phyloP scores from a whole-genome alignment of 1,140 invertebrate genomes.

The Archegozetes longisetosus region DNA sequence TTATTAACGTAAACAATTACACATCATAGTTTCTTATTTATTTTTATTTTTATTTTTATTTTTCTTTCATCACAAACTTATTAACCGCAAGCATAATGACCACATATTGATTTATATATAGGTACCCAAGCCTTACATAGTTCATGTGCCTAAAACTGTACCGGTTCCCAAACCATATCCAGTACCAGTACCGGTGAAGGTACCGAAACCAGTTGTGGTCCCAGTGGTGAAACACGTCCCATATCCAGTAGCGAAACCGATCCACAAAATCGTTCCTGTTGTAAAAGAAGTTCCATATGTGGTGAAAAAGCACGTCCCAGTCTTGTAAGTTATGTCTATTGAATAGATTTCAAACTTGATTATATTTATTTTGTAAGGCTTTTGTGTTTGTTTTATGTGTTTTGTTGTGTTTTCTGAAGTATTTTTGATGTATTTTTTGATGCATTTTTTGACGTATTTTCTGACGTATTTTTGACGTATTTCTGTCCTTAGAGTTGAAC shows the following conservation, averaged over 20 bases:
- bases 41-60: not conserved
- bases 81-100: no score
- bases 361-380: not conserved
- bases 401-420: not conserved
- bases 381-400: not conserved
- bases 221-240: conserved; percentile 20
- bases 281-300: conserved; percentile 21
- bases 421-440: not conserved
- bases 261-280: conserved; percentile 26
- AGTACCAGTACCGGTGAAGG: conserved; percentile 18
- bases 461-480: no score
- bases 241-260: conserved; percentile 20
- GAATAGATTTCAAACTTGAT: not conserved
- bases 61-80: not conserved
- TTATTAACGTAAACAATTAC: no score
- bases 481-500: conserved; percentile 18
- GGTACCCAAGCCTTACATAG: conserved; percentile 20
- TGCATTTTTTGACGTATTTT: no score
- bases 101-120: conserved; percentile 5
- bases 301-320: conserved; percentile 18
- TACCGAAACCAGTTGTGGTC: conserved; percentile 19
- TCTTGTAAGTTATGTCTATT: conserved; percentile 20
- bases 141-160: conserved; percentile 19
- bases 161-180: conserved; percentile 16
- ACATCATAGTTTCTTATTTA: no score